Base-by-base conservation (phyloP, 2,888 invertebrate species). In the Cerastoderma edule region DNA sequence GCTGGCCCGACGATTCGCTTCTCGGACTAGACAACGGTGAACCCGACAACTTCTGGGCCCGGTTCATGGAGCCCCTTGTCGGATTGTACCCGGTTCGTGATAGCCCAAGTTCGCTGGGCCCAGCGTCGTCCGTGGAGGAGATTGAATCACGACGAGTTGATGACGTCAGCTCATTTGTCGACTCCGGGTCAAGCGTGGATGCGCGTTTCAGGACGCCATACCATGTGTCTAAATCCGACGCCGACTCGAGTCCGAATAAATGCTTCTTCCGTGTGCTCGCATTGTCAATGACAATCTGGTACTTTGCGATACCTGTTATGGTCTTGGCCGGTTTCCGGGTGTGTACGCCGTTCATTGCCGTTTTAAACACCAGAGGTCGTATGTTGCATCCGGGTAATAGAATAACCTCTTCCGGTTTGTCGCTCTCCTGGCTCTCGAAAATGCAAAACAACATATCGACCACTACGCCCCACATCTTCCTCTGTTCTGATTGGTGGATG, bases 401-500 rank as follows among this genome's bases (percentile, higher is more conserved):
- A 35, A 89, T 77, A 2, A 88, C 86, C n/a, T 86, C 85, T 6
- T 73, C 75, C 16, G 89, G 85, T 22, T 76, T 81, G 27, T 84
- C 79, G 0, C 86, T 64, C 6, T 76, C 76, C 22, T 88, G 75
- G 22, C 66, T 75, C 32, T 88, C 87, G 64, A 89, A 90, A 1
- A 89, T 83, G 74, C 89, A 89, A 48, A 90, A 86, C 44, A 88
- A 53, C 85, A 88, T 88, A 50, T 88, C 88, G 8, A 86, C 85
- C 13, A 89, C 76, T 6, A 87, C 84, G 72, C 89, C 86, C 89
- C 89, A 90, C 2, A 88, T 86, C 67, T 79, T 77, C 64, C 60
- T 72, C 39, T 81, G 72, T 56, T 75, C 80, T 54, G 83, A 77
- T 64, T 87, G 87, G 74, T 89, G 88, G 50, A 80, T 76, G n/a